phyloP scores from a whole-genome alignment of 2,888 invertebrate species.

The Drosophila melanocephala region DNA sequence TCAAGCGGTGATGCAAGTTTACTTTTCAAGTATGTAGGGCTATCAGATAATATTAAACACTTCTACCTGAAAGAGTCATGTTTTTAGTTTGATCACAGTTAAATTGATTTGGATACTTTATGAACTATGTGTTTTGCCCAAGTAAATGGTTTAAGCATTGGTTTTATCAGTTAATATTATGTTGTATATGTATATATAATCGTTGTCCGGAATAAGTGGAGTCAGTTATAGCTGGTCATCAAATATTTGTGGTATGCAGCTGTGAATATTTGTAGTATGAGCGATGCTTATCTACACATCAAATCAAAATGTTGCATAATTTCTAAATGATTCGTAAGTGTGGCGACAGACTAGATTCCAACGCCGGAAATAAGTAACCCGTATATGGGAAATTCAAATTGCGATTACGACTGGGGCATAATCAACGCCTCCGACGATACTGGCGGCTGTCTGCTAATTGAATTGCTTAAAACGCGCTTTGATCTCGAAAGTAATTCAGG shows the following conservation, averaged over 20 bases:
- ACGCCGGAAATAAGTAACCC: conserved; percentile 5
- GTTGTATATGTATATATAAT: not conserved
- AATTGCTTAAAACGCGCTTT: conserved; percentile 78
- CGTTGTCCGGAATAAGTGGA: not conserved
- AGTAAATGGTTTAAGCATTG: not conserved
- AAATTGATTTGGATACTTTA: not conserved
- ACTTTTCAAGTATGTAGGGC: too few relatives aligned
- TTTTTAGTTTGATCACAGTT: not conserved
- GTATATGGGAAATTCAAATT: conserved; percentile 36
- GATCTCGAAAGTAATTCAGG: conserved; percentile 49
- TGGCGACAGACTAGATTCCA: conserved; percentile 13
- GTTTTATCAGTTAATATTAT: not conserved
- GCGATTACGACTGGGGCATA: conserved; percentile 7
- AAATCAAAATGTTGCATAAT: conserved; percentile 68
- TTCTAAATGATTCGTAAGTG: conserved; percentile 46
- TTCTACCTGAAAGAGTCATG: not conserved
- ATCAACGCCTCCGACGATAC: conserved; percentile 23
- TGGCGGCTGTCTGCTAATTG: conserved; percentile 56
- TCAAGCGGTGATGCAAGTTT: not conserved
- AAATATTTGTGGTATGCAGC: conserved; percentile 22
- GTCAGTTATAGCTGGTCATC: conserved; percentile 24
- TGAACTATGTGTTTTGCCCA: not conserved
- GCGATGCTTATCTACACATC: conserved; percentile 53
- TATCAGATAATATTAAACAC: not conserved
- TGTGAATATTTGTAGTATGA: conserved; percentile 2